Conservation (phyloP, 2,888 invertebrate species). For the Schizaphis graminum region DNA sequence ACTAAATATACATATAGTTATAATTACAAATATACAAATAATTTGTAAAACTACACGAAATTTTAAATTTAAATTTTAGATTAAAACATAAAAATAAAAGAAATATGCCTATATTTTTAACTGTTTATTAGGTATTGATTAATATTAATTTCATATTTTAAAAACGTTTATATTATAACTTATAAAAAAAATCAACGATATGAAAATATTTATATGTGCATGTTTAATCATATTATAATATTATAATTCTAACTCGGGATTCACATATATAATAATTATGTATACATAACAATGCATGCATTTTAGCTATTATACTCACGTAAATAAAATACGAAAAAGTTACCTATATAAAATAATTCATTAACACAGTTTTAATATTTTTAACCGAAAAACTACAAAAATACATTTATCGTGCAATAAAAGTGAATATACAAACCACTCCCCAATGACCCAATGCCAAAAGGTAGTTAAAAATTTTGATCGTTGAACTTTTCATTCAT, state of each 20-base stretch:
- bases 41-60: background rate
- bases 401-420: background rate
- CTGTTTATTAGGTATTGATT: background rate
- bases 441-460: background rate
- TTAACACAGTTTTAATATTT: background rate
- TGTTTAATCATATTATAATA: background rate
- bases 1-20: background rate
- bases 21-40: background rate
- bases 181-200: background rate
- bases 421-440: background rate
- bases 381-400: background rate
- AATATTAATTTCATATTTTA: background rate
- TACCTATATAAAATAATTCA: background rate
- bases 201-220: background rate
- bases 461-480: constrained; percentile 17
- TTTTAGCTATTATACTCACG: background rate
- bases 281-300: background rate
- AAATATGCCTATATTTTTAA: background rate
- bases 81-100: background rate
- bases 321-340: background rate
- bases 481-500: constrained; percentile 16
- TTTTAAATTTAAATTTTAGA: background rate
- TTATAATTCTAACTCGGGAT: background rate
- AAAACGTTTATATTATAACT: background rate
- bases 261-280: background rate